Evolutionary conservation across 1,140 invertebrate species (phyloP).

Genomic region (Psilanteris sp.): DNA sequence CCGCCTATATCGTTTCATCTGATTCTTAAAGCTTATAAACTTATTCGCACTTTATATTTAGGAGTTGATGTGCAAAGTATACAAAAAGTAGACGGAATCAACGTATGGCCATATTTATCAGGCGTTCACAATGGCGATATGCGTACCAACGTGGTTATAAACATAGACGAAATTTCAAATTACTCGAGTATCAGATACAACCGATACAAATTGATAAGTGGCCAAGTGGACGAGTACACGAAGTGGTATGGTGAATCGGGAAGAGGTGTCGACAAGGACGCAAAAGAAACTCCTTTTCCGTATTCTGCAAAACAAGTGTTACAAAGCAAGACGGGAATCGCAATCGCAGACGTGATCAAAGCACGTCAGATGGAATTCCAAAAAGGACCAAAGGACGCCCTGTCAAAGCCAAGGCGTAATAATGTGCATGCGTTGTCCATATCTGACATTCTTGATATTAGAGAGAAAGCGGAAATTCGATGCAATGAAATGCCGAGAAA

Average conservation of each 20-base stretch:
- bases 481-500: constrained; percentile 6
- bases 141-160: constrained; percentile 85
- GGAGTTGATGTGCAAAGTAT: too few species aligned
- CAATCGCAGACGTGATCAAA: constrained; percentile 68
- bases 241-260: constrained; percentile 83
- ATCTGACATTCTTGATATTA: constrained; percentile 35
- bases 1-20: too few species aligned
- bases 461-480: constrained; percentile 25
- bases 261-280: constrained; percentile 29
- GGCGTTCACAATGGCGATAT: constrained; percentile 75
- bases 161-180: constrained; percentile 85
- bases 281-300: constrained; percentile 51
- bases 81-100: constrained; percentile 87
- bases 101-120: constrained; percentile 85
- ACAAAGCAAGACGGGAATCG: constrained; percentile 76
- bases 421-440: constrained; percentile 21
- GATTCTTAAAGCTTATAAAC: too few species aligned
- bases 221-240: constrained; percentile 80
- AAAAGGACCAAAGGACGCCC: constrained; percentile 7
- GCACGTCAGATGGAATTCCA: constrained; percentile 14
- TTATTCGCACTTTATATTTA: too few species aligned
- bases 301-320: constrained; percentile 79
- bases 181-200: constrained; percentile 83
- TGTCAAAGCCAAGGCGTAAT: constrained; percentile 14
- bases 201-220: constrained; percentile 87